Percentiles rank a stretch among this genome's conserved stretches.
phyloP scores from a whole-genome alignment of 1,140 invertebrate genomes.

The Choristoneura fumiferana region DNA sequence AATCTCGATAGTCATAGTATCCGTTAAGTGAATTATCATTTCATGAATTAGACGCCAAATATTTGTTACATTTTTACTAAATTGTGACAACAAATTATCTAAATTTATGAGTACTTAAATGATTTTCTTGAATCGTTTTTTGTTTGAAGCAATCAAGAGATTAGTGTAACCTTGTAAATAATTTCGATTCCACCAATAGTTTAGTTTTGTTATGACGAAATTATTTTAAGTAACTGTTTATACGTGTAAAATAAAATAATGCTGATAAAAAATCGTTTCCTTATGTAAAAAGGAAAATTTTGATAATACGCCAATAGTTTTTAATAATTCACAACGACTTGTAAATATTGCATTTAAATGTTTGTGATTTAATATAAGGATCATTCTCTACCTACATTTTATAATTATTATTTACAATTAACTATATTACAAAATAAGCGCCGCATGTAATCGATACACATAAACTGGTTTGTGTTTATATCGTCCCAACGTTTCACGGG shows the following conservation, averaged over 20 bases:
- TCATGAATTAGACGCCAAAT: constrained; percentile 64
- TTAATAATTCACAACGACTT: too few relatives aligned
- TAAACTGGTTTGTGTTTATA: constrained; percentile 68
- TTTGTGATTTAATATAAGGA: constrained; percentile 65
- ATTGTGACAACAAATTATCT: neutral
- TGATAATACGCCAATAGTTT: too few relatives aligned
- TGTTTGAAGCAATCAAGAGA: constrained; percentile 28
- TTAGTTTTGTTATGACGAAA: constrained; percentile 35
- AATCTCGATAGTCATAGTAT: constrained; percentile 63
- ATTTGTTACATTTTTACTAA: constrained; percentile 58
- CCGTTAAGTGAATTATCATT: constrained; percentile 43
- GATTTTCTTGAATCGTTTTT: neutral
- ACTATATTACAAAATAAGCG: constrained; percentile 47
- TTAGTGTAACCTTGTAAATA: constrained; percentile 24
- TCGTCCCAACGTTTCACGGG: constrained; percentile 42
- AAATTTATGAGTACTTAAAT: too few relatives aligned
- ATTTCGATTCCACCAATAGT: neutral
- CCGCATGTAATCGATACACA: constrained; percentile 55
- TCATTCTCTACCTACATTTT: constrained; percentile 40
- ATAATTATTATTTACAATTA: constrained; percentile 47
- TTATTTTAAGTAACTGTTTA: too few relatives aligned
- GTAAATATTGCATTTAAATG: constrained; percentile 74
- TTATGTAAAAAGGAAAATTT: constrained; percentile 42
- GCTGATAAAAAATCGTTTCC: constrained; percentile 36
- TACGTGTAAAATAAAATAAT: constrained; percentile 42